A percentile compares a stretch with the other conserved stretches of the same genome.
Evolutionary conservation across 2,888 invertebrate genomes (phyloP).

Genomic region (Mesoligia furuncula): DNA sequence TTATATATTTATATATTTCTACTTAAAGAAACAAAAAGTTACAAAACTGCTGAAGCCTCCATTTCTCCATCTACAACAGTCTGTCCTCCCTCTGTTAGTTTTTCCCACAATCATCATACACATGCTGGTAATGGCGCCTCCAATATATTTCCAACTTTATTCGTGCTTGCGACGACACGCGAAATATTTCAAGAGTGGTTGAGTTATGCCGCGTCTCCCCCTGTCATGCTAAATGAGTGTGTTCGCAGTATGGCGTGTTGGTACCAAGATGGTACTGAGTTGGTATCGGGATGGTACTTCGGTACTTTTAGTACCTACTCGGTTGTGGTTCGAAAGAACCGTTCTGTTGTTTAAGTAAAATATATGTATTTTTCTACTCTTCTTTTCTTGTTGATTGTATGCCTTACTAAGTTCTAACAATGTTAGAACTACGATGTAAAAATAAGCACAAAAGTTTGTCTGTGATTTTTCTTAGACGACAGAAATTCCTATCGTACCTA

Average conservation of each 20-base stretch:
- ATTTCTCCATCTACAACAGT: background rate
- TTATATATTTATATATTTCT: background rate
- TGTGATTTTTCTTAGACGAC: background rate
- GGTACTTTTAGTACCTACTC: conserved; percentile 30
- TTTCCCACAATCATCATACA: conserved; percentile 22
- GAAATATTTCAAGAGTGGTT: conserved; percentile 64
- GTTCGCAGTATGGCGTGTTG: conserved; percentile 32
- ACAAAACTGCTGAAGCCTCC: background rate
- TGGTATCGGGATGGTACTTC: conserved; percentile 17
- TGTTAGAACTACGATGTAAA: background rate
- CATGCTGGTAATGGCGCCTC: conserved; percentile 50
- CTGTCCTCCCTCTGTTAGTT: conserved; percentile 10
- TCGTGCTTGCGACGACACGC: conserved; percentile 47
- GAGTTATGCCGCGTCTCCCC: conserved; percentile 59
- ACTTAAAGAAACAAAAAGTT: no score
- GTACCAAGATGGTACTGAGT: conserved; percentile 16
- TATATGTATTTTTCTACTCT: conserved; percentile 1
- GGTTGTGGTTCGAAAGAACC: conserved; percentile 9
- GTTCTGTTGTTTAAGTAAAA: conserved; percentile 19
- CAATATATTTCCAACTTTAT: conserved; percentile 63
- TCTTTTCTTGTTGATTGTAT: background rate
- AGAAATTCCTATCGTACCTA: no score
- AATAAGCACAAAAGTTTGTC: background rate
- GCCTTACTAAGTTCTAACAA: background rate
- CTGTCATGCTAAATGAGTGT: conserved; percentile 53